Conservation (phyloP, 2,888 invertebrate species). For the Perdita meconis region DNA sequence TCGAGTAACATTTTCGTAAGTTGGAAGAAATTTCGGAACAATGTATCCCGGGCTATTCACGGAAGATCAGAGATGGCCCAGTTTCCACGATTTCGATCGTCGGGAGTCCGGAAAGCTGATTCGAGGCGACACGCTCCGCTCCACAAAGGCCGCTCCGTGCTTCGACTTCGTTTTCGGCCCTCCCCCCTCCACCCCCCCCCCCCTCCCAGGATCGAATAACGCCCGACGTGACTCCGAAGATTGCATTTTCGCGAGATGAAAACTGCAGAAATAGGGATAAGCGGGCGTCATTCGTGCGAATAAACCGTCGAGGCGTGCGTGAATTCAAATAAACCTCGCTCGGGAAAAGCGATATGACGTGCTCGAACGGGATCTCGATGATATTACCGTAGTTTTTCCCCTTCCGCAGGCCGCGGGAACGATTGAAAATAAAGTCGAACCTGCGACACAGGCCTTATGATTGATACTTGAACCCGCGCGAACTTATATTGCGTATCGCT, state of each 20-base stretch:
- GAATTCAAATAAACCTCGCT: constrained; percentile 66
- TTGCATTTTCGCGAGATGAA: constrained; percentile 71
- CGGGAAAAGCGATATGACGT: constrained; percentile 54
- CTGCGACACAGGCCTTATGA: constrained; percentile 10
- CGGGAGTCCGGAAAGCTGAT: constrained; percentile 37
- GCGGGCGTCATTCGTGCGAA: constrained; percentile 69
- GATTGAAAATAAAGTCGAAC: constrained; percentile 49
- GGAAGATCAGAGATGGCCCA: constrained; percentile 50
- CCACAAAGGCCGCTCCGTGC: constrained; percentile 69
- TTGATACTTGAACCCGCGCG: constrained; percentile 13
- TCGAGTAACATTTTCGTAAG: constrained; percentile 16
- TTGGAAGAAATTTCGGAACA: constrained; percentile 49
- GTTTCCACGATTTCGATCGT: constrained; percentile 56
- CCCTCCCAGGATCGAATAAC: constrained; percentile 64
- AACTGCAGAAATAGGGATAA: constrained; percentile 70
- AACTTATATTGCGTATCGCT: constrained; percentile 7
- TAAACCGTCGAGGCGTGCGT: constrained; percentile 62
- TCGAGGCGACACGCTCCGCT: constrained; percentile 43
- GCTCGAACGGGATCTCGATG: constrained; percentile 42
- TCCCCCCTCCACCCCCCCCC: too few relatives aligned
- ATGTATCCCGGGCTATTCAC: constrained; percentile 41
- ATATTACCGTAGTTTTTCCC: constrained; percentile 51
- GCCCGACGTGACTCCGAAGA: constrained; percentile 70
- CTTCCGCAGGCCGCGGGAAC: constrained; percentile 10
- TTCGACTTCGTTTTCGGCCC: constrained; percentile 59